Conservation (phyloP, 1,140 invertebrate species). For the Leptopilina clavipes region DNA sequence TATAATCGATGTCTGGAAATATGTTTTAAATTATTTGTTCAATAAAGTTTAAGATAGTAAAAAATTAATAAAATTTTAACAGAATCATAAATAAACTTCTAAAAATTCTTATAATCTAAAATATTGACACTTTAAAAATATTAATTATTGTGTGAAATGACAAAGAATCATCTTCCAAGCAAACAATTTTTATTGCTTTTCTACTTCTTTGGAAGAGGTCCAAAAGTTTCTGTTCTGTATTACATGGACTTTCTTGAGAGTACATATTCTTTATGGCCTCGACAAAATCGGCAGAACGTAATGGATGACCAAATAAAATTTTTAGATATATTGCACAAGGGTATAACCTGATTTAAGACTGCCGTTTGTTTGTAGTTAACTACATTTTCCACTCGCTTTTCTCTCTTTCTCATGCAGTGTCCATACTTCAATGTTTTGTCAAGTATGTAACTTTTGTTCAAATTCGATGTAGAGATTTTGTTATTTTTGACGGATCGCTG, state of each 20-base stretch:
- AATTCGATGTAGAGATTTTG: too few species aligned
- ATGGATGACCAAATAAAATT: neutral
- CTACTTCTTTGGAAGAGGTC: neutral
- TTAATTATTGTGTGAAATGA: neutral
- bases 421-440: neutral
- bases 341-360: neutral
- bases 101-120: too few species aligned
- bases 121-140: neutral
- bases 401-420: neutral
- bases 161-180: neutral
- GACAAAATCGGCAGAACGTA: constrained; percentile 10
- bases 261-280: neutral
- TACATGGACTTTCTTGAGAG: neutral
- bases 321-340: neutral
- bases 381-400: neutral
- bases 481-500: too few species aligned
- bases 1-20: too few species aligned
- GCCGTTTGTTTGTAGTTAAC: neutral
- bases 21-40: too few species aligned
- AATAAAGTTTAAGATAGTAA: too few species aligned
- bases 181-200: neutral
- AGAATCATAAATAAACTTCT: too few species aligned
- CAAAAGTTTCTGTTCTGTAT: neutral
- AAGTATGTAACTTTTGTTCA: neutral
- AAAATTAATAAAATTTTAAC: too few species aligned